A percentile compares a stretch with the other conserved stretches of the same genome.
phyloP scores from a whole-genome alignment of 1,140 invertebrate species.

The Cotesia glomerata region DNA sequence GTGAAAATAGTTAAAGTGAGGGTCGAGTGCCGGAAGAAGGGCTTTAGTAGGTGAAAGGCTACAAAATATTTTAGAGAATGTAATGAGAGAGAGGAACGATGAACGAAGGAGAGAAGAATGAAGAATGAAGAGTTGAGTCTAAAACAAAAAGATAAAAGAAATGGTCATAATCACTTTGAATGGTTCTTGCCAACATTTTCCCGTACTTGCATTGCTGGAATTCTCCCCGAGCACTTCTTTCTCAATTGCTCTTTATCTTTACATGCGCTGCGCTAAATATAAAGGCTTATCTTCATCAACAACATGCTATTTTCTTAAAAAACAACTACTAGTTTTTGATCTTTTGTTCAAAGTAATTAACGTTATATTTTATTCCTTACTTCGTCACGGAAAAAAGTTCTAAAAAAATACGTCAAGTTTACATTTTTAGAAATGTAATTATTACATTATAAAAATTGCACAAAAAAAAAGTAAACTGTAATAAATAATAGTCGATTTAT shows the following conservation, averaged over 20 bases:
- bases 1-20: constrained; percentile 4
- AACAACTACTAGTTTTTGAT: not conserved
- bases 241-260: not conserved
- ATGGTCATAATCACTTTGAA: constrained; percentile 40
- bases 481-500: too few species aligned
- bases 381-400: not conserved
- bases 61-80: not conserved
- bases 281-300: too few species aligned
- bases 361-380: not conserved
- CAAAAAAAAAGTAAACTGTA: too few species aligned
- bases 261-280: too few species aligned
- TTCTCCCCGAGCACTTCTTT: not conserved
- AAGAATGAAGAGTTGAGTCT: not conserved
- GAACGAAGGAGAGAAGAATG: not conserved
- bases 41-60: not conserved
- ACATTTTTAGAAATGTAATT: too few species aligned
- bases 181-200: constrained; percentile 33
- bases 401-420: too few species aligned
- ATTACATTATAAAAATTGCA: too few species aligned
- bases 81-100: not conserved
- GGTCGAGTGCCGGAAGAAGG: constrained; percentile 12
- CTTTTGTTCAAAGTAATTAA: not conserved
- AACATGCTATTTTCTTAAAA: not conserved
- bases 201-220: constrained; percentile 1
- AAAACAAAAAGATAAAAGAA: constrained; percentile 28